Evolutionary conservation across 2,797 vertebrate species (phyloP).

Genomic region (Rhinoraja longicauda): DNA sequence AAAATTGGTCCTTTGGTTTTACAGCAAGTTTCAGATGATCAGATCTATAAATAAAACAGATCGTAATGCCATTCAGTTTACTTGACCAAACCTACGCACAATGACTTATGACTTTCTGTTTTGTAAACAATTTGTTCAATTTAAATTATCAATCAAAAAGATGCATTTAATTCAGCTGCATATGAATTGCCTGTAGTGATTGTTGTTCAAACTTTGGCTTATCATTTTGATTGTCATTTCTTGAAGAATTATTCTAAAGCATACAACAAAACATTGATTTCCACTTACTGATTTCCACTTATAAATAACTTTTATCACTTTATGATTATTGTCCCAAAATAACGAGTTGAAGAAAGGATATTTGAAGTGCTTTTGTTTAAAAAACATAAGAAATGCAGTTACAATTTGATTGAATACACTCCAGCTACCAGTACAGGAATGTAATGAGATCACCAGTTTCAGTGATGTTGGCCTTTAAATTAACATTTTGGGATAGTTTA

Average conservation of each 20-base stretch:
- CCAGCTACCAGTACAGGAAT: too few species aligned
- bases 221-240: neutral
- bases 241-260: neutral
- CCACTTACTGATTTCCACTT: too few species aligned
- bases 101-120: neutral
- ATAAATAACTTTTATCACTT: too few species aligned
- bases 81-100: neutral
- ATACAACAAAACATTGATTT: neutral
- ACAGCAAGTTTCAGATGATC: neutral
- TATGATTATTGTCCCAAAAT: too few species aligned
- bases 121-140: neutral
- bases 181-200: too few species aligned
- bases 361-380: too few species aligned
- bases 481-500: too few species aligned
- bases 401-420: too few species aligned
- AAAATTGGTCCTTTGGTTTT: neutral
- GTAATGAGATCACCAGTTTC: too few species aligned
- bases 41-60: conserved; percentile 28
- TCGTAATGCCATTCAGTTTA: neutral
- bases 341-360: too few species aligned
- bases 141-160: neutral
- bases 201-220: neutral
- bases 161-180: neutral
- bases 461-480: too few species aligned
- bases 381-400: too few species aligned